These are phyloP conservation scores for Bombus impatiens DNA, from an alignment of 1,140 invertebrate species.

Conservation along the genomic window DNA sequence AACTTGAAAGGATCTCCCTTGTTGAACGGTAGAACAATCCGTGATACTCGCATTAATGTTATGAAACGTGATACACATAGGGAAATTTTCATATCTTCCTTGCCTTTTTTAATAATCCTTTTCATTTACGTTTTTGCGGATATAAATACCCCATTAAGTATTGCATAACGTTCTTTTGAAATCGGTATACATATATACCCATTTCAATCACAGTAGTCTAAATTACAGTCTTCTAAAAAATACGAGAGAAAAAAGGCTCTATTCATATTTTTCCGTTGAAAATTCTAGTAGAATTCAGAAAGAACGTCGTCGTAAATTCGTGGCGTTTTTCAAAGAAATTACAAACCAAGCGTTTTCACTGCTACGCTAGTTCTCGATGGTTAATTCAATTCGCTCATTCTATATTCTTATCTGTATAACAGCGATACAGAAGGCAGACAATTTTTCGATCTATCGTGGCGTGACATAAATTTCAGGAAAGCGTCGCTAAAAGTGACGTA, in stretches of 20 bases:
- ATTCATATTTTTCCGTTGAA: neutral
- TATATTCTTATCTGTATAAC: neutral
- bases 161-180: neutral
- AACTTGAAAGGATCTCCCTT: neutral
- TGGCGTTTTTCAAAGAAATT: constrained; percentile 1
- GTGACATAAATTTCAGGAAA: constrained; percentile 49
- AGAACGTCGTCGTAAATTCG: neutral
- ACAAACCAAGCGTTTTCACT: neutral
- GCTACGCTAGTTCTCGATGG: neutral
- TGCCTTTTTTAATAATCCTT: neutral
- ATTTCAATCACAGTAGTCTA: neutral
- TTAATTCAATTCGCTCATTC: neutral
- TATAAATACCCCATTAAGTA: neutral
- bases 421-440: constrained; percentile 24
- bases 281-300: neutral
- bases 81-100: neutral
- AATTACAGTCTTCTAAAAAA: neutral
- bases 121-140: neutral
- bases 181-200: neutral
- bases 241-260: neutral
- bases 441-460: constrained; percentile 38
- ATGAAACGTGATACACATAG: neutral
- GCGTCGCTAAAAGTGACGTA: constrained; percentile 9
- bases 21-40: neutral
- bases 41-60: neutral